These are phyloP conservation scores for Matsumyia berberina DNA, from an alignment of 2,888 invertebrate genomes.

Conservation along the genomic window DNA sequence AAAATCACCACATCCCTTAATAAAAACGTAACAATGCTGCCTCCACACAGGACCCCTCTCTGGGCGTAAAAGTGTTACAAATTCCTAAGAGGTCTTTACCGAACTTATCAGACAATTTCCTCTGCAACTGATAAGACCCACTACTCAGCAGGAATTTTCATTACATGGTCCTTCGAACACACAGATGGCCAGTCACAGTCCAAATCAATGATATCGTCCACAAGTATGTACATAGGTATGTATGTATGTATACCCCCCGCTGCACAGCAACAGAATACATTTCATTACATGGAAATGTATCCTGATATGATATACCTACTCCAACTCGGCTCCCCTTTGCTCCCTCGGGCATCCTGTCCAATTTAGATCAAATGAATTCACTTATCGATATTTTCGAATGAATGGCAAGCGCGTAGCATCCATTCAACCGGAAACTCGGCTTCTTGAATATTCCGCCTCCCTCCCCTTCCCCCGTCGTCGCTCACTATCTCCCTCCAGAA, in stretches of 20 bases:
- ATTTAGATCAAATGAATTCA: conserved; percentile 57
- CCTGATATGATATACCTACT: conserved; percentile 1
- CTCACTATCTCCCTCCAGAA: not conserved
- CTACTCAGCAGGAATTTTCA: no score
- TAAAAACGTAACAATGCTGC: no score
- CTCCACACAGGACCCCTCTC: no score
- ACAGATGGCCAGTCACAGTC: no score
- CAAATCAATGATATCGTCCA: not conserved
- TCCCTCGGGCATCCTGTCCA: conserved; percentile 41
- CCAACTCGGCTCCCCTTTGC: not conserved
- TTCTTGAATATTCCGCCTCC: conserved; percentile 15
- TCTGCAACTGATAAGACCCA: no score
- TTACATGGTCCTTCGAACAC: no score
- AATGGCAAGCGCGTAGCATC: conserved; percentile 32
- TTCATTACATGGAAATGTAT: conserved; percentile 10
- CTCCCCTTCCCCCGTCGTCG: not conserved
- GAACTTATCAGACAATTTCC: no score
- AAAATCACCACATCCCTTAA: no score
- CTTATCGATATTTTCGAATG: conserved; percentile 36
- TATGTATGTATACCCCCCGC: not conserved
- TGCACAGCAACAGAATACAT: conserved; percentile 12
- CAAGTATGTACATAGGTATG: not conserved
- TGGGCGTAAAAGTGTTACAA: no score
- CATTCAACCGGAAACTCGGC: conserved; percentile 37
- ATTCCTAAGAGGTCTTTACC: no score